Evolutionary conservation across 53 echinoderm and acorn worm species (phyloP), one percentile per base, ranked within the genome.

Genomic region (Luidia sarsii): DNA sequence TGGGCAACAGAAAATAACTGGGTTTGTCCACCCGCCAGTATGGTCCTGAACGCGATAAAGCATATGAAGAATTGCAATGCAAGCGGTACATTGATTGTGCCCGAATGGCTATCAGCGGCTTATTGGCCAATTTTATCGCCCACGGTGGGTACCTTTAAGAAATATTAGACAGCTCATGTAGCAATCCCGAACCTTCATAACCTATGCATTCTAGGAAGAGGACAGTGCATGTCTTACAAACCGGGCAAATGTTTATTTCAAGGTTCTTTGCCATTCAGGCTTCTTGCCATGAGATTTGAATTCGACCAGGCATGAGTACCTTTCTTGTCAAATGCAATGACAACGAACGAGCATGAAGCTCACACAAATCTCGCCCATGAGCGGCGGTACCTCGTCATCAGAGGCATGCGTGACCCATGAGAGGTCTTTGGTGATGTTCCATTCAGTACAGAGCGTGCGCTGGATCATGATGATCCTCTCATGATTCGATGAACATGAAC

Each of bases 81-180:
- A 34, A 20, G 10, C 14, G 83, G 70, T 1, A 83, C 83, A 43
- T 25, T 83, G 71, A 83, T 83, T 43, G 83, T 82, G 14, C 80
- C 80, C 1, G 29, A 80, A 45, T 80, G 80, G 80, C 48, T 65
- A 21, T 80, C 80, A 14, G 65, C 65, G 3, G 9, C 80, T 20
- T 80, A 65, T 80, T 64, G 80, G 80, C 50, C 65, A 32, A 50
- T 67, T 22, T 29, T 51, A 39, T 67, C 82, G 1, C 82, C 82
- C 31, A 67, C 51, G 2, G n/a, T 56, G 36, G 82, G 82, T 14
- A 51, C 53, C 9, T 29, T 80, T 9, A 64, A 48, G 27, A 45
- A 33, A 10, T 70, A 24, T 55, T 23, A 70, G 45, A 39, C 59
- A 22, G 71, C 21, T 13, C 37, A 34, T 43, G 38, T 36, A 23